Percentiles rank a stretch among this genome's conserved stretches.
These are phyloP conservation scores for Schizotus pectinicornis DNA, from an alignment of 2,888 invertebrate species.

Conservation along the genomic window DNA sequence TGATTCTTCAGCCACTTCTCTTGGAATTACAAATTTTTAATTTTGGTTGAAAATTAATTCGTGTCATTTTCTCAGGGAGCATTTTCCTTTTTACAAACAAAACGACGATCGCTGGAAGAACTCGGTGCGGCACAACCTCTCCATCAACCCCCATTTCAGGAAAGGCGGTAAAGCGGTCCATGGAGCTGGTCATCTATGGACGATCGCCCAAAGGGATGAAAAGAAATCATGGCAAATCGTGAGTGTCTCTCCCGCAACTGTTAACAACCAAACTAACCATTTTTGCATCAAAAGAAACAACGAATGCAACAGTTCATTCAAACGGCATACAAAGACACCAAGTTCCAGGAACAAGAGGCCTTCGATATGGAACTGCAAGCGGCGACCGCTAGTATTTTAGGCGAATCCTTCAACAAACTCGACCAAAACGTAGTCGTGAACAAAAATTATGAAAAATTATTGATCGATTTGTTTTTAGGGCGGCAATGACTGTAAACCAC, in stretches of 20 bases:
- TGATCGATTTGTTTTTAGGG: slow-evolving; percentile 15
- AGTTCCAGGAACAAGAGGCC: slow-evolving; percentile 52
- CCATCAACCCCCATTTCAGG: slow-evolving; percentile 90
- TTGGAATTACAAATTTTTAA: background rate
- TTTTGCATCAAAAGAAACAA: slow-evolving; percentile 60
- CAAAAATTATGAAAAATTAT: slow-evolving; percentile 14
- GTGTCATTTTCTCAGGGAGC: slow-evolving; percentile 67
- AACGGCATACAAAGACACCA: slow-evolving; percentile 49
- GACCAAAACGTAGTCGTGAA: slow-evolving; percentile 34
- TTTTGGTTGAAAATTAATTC: background rate
- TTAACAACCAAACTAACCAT: slow-evolving; percentile 12
- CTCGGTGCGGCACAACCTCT: slow-evolving; percentile 87
- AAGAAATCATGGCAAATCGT: slow-evolving; percentile 66
- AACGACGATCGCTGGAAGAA: slow-evolving; percentile 94
- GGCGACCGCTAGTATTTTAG: slow-evolving; percentile 64
- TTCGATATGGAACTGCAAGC: slow-evolving; percentile 62
- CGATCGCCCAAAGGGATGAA: slow-evolving; percentile 74
- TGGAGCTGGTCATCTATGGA: slow-evolving; percentile 91
- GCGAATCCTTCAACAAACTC: slow-evolving; percentile 37
- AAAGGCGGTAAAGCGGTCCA: slow-evolving; percentile 87
- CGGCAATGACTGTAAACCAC: slow-evolving; percentile 28
- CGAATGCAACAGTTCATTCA: slow-evolving; percentile 63
- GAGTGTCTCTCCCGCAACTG: slow-evolving; percentile 50
- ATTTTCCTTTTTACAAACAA: slow-evolving; percentile 87
- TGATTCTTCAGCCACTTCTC: too few species aligned